Percentiles rank a stretch among this genome's conserved stretches.
These are phyloP conservation scores for Pelvicachromis taeniatus DNA, from an alignment of 2,113 vertebrate species.

Conservation along the genomic window DNA sequence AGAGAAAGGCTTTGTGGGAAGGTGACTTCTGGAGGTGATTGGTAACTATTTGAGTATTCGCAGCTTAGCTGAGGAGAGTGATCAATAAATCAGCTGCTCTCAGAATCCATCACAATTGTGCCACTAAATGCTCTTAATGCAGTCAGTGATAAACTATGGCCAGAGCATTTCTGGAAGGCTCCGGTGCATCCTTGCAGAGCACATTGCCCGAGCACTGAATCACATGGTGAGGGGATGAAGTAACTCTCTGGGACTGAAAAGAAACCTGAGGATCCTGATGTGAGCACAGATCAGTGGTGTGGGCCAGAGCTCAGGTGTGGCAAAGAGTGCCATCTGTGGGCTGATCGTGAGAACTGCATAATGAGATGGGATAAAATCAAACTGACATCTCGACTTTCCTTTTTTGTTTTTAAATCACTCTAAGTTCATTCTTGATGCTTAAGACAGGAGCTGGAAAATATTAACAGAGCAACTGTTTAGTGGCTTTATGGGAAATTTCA, in stretches of 20 bases:
- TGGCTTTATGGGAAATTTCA: neutral
- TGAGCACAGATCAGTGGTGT: slow-evolving; percentile 37
- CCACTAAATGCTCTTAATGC: slow-evolving; percentile 59
- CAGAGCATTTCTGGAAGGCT: slow-evolving; percentile 16
- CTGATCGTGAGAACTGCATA: neutral
- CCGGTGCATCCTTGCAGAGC: slow-evolving; percentile 26
- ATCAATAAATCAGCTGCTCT: slow-evolving; percentile 62
- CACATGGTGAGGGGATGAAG: slow-evolving; percentile 9
- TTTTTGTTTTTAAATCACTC: neutral
- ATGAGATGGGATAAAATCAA: neutral
- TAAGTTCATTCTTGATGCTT: neutral
- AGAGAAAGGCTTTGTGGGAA: neutral
- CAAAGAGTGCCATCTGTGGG: slow-evolving; percentile 56
- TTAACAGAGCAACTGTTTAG: neutral
- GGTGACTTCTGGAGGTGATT: slow-evolving; percentile 49
- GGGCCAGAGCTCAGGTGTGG: slow-evolving; percentile 41
- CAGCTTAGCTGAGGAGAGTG: slow-evolving; percentile 47
- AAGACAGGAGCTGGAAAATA: neutral
- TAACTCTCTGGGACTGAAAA: neutral
- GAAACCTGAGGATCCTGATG: slow-evolving; percentile 43
- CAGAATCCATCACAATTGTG: slow-evolving; percentile 62
- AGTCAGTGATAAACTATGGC: slow-evolving; percentile 58
- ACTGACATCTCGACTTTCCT: neutral
- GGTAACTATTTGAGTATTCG: slow-evolving; percentile 65
- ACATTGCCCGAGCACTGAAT: neutral